Evolutionary conservation across 53 echinoderm and acorn worm genomes (phyloP).

Genomic region (Arbacia lixula): DNA sequence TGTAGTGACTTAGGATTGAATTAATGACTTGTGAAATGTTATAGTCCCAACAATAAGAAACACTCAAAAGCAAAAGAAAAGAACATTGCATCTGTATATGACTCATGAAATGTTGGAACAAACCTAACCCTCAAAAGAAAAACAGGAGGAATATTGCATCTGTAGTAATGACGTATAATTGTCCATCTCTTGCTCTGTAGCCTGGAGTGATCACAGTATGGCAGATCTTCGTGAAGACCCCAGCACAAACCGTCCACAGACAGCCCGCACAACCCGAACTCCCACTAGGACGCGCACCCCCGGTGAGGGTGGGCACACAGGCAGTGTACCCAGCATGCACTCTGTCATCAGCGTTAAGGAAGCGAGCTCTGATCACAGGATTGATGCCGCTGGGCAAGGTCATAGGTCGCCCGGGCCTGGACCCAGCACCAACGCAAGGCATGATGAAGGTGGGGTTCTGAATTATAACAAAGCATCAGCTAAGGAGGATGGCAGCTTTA

Average conservation of each 20-base stretch:
- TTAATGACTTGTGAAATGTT: no score
- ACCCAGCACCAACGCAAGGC: not conserved
- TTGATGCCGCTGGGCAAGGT: conserved; percentile 54
- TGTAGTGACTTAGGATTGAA: no score
- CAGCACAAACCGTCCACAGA: conserved; percentile 46
- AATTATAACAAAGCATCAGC: not conserved
- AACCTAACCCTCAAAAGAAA: no score
- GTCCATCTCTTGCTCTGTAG: conserved; percentile 39
- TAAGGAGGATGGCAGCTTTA: not conserved
- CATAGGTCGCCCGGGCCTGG: not conserved
- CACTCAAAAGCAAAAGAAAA: no score
- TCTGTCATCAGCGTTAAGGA: conserved; percentile 89
- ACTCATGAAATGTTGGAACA: no score
- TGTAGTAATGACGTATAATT: not conserved
- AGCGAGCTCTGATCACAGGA: conserved; percentile 65
- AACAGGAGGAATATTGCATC: not conserved
- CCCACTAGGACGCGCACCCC: conserved; percentile 68
- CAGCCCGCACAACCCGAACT: conserved; percentile 24
- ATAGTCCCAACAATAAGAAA: no score
- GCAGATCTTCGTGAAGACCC: conserved; percentile 64
- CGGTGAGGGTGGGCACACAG: conserved; percentile 73
- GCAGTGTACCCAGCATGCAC: conserved; percentile 77
- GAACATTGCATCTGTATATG: no score
- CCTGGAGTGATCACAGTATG: conserved; percentile 86
- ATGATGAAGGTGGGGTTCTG: conserved; percentile 57